Evolutionary conservation across 2,797 vertebrate species (phyloP), one percentile per base, ranked within the genome.

Genomic region (Megalops cyprinoides): DNA sequence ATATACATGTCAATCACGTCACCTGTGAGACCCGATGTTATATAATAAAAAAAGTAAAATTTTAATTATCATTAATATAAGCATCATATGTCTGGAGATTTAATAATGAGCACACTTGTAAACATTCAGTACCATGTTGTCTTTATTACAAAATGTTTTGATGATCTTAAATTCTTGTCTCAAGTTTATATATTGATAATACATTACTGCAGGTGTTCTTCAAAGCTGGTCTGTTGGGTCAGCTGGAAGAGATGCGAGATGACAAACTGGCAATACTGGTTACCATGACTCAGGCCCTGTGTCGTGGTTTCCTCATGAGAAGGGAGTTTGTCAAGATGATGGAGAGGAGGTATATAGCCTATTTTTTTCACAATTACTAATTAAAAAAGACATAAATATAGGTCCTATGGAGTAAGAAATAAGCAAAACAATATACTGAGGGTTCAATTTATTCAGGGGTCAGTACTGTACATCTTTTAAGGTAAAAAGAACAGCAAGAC

Each of bases 171-270:
- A n/a, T n/a, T n/a, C n/a, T n/a, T n/a, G n/a, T n/a, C n/a, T n/a
- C n/a, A n/a, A n/a, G n/a, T n/a, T n/a, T 39, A 23, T 69, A 79
- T 56, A 58, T 79, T 39, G 78, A 0, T 14, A 53, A 78, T 12
- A 31, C 20, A 82, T 34, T 65, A 42, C 71, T 49, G 0, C 62
- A 97, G 95, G 96, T 97, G 82, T 97, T 97, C 88, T 96, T 96
- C 87, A 95, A 95, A 90, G 95, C 94, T 77, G 96, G 96, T 0
- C 91, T 96, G 14, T 87, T 96, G 84, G 96, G 96, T 67, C 82
- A 82, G 0, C 89, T 96, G 53, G 96, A 97, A 85, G 95, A 97
- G 87, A 96, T 96, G 96, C 88, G 95, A 92, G 96, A 97, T 42
- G 96, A 96, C 5, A 96, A 96, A 89, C 89, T 97, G 84, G 93